Conservation (phyloP, 2,888 invertebrate genomes). For the Apamea epomidion region DNA sequence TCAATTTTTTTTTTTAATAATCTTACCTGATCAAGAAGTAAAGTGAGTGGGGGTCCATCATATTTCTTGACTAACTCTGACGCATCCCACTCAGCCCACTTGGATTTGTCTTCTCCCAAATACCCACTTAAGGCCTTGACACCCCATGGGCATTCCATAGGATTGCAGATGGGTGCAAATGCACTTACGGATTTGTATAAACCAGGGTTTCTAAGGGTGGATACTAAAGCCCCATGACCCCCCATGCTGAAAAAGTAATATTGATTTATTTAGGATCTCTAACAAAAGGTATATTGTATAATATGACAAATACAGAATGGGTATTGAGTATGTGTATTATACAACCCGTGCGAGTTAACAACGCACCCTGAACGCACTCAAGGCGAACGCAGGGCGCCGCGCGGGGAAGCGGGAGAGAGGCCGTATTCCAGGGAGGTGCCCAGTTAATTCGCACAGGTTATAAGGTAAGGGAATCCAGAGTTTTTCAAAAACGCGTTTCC, state of each 20-base stretch:
- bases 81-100: conserved; percentile 97
- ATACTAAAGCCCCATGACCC: conserved; percentile 98
- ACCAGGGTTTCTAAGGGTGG: conserved; percentile 97
- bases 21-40: conserved; percentile 97
- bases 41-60: conserved; percentile 94
- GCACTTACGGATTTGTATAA: conserved; percentile 97
- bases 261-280: background rate
- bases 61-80: conserved; percentile 95
- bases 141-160: conserved; percentile 96
- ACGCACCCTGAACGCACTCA: background rate
- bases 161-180: conserved; percentile 98
- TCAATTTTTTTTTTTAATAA: background rate
- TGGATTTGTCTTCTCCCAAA: conserved; percentile 92
- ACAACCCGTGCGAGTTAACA: background rate
- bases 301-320: background rate
- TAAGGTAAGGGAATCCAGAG: background rate
- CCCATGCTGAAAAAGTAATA: conserved; percentile 95
- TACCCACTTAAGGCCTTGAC: conserved; percentile 95
- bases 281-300: background rate
- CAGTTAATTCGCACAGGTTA: background rate
- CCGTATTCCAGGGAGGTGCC: background rate
- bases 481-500: background rate
- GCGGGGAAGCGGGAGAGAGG: background rate
- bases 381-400: background rate
- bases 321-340: background rate